These are phyloP conservation scores for Thymelicus lineola DNA, from an alignment of 2,888 invertebrate species.

Conservation along the genomic window DNA sequence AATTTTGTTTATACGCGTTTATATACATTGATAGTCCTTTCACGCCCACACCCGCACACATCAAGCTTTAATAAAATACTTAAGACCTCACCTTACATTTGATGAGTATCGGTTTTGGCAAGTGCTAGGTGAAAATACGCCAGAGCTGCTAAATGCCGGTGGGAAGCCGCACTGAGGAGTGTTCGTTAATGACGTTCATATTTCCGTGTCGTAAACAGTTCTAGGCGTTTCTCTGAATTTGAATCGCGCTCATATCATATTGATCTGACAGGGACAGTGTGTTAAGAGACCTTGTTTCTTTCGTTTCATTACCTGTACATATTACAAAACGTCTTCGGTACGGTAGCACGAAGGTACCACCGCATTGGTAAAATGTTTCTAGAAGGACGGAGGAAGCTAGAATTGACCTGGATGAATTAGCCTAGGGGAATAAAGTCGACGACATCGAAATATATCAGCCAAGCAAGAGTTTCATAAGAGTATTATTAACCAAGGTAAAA, in stretches of 20 bases:
- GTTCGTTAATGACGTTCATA: conserved; percentile 34
- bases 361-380: too few relatives aligned
- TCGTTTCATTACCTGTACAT: background rate
- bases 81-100: conserved; percentile 4
- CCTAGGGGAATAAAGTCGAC: too few relatives aligned
- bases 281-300: background rate
- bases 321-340: background rate
- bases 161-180: conserved; percentile 34
- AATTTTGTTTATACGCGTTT: too few relatives aligned
- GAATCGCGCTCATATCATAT: conserved; percentile 1
- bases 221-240: conserved; percentile 23
- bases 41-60: background rate
- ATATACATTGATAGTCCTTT: background rate
- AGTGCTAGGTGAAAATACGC: conserved; percentile 21
- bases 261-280: conserved; percentile 18
- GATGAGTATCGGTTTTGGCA: conserved; percentile 21
- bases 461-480: too few relatives aligned
- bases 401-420: too few relatives aligned
- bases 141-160: conserved; percentile 27
- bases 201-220: conserved; percentile 27
- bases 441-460: too few relatives aligned
- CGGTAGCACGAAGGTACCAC: too few relatives aligned
- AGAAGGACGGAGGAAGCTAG: too few relatives aligned
- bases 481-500: too few relatives aligned
- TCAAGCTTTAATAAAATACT: background rate